Conservation (phyloP, 2,888 invertebrate species). For the Opisthograptis luteolata region DNA sequence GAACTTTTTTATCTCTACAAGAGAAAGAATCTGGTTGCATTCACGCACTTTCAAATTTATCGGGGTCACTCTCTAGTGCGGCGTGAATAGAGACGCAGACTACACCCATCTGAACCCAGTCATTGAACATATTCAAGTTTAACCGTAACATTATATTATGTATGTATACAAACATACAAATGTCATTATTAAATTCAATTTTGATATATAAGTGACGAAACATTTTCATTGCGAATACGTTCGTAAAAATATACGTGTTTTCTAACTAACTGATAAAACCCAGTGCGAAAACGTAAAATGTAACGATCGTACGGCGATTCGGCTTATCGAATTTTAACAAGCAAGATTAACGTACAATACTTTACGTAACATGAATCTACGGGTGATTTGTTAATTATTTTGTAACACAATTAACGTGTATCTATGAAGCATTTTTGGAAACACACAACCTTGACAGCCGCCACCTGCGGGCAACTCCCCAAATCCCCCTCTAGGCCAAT, state of each 20-base stretch:
- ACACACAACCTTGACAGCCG: constrained; percentile 8
- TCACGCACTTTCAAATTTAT: constrained; percentile 25
- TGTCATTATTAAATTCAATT: too few species aligned
- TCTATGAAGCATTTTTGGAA: not conserved
- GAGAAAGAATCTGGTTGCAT: constrained; percentile 15
- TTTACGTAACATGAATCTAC: constrained; percentile 1
- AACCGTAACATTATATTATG: constrained; percentile 1
- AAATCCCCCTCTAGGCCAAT: constrained; percentile 9
- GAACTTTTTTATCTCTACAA: not conserved
- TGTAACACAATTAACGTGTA: constrained; percentile 7
- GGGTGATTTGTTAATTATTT: not conserved
- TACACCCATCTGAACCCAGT: not conserved
- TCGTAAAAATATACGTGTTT: too few species aligned
- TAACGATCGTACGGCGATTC: too few species aligned
- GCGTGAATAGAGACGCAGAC: not conserved
- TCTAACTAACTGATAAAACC: too few species aligned
- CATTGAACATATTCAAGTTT: not conserved
- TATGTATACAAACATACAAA: not conserved
- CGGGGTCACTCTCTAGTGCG: constrained; percentile 8
- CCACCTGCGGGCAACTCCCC: constrained; percentile 11
- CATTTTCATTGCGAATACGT: too few species aligned
- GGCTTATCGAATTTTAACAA: too few species aligned
- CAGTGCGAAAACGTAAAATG: too few species aligned
- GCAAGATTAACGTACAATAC: not conserved
- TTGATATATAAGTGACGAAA: too few species aligned